A percentile compares a stretch with the other conserved stretches of the same genome.
phyloP scores from a whole-genome alignment of 1,140 invertebrate genomes.

The Trypoxylus dichotomus region DNA sequence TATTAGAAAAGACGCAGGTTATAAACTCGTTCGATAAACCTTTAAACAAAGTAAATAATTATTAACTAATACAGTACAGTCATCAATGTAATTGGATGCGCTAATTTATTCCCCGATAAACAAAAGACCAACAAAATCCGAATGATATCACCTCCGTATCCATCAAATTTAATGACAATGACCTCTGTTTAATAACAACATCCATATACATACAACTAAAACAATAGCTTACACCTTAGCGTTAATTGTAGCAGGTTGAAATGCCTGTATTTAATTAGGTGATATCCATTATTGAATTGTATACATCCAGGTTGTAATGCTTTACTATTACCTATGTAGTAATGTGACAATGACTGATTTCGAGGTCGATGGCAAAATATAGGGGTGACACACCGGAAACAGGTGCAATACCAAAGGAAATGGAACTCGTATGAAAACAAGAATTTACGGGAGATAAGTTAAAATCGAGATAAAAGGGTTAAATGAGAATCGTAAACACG shows the following conservation, averaged over 20 bases:
- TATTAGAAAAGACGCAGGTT: too few relatives aligned
- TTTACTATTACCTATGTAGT: not conserved
- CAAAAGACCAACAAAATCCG: too few relatives aligned
- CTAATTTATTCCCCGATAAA: too few relatives aligned
- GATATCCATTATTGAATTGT: not conserved
- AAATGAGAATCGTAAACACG: not conserved
- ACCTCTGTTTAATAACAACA: too few relatives aligned
- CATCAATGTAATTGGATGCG: too few relatives aligned
- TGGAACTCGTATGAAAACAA: not conserved
- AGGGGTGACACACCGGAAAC: not conserved
- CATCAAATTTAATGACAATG: too few relatives aligned
- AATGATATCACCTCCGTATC: too few relatives aligned
- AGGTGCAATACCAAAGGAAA: constrained; percentile 19
- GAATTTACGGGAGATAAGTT: not conserved
- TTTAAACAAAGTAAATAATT: too few relatives aligned
- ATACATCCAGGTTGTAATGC: not conserved
- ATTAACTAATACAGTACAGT: too few relatives aligned
- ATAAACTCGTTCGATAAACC: too few relatives aligned
- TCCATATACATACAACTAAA: not conserved
- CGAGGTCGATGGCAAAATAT: constrained; percentile 12
- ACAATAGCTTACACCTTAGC: not conserved
- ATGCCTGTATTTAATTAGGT: not conserved
- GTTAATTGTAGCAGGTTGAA: not conserved
- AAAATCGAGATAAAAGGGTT: not conserved
- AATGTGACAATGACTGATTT: constrained; percentile 16